Evolutionary conservation across 2,888 invertebrate species (phyloP).

Genomic region (Emmelina monodactyla): DNA sequence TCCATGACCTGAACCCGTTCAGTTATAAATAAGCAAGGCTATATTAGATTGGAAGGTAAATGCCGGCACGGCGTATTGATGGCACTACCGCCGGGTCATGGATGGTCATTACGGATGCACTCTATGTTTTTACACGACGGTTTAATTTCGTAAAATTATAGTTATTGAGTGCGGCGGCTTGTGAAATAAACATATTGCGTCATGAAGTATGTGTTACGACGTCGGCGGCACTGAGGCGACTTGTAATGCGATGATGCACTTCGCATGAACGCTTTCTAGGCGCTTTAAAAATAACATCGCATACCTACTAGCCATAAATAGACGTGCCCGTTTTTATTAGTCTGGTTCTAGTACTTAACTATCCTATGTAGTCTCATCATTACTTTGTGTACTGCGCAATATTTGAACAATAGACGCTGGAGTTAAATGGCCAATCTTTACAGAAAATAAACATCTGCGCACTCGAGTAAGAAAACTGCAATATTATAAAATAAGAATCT

Average conservation of each 20-base stretch:
- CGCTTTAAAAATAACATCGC: not conserved
- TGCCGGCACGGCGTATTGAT: constrained; percentile 16
- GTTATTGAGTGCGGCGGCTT: constrained; percentile 30
- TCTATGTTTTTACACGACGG: constrained; percentile 32
- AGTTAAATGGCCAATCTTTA: too few species aligned
- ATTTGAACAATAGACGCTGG: too few species aligned
- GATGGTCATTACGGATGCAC: constrained; percentile 27
- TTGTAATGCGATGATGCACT: constrained; percentile 26
- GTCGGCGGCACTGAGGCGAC: constrained; percentile 17
- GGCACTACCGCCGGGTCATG: constrained; percentile 20
- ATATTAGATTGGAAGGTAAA: too few species aligned
- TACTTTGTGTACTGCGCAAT: too few species aligned
- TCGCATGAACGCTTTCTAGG: constrained; percentile 19
- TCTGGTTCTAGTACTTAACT: too few species aligned
- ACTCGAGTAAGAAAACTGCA: too few species aligned
- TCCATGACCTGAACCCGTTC: constrained; percentile 16
- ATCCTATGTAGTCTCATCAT: too few species aligned
- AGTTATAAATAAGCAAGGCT: not conserved
- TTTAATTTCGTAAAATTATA: constrained; percentile 41
- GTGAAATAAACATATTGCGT: constrained; percentile 34
- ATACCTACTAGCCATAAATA: too few species aligned
- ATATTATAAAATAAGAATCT: too few species aligned
- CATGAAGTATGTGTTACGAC: constrained; percentile 20
- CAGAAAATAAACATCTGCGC: too few species aligned
- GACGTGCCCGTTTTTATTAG: too few species aligned